These are phyloP conservation scores for Clarias pachynema DNA, from an alignment of 2,797 vertebrate genomes.

Conservation along the genomic window DNA sequence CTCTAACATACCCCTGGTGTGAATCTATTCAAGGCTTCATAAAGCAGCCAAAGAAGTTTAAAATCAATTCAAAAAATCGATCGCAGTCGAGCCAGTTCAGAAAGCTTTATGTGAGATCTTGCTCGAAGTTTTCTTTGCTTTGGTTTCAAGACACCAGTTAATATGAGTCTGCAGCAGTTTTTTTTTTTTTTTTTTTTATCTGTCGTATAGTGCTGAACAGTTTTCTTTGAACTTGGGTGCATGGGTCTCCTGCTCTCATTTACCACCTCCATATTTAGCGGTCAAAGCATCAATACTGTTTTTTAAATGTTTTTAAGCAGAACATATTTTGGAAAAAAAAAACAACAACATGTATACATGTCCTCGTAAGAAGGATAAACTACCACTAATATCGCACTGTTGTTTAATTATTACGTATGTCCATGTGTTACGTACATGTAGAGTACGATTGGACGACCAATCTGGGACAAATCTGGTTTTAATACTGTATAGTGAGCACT, in stretches of 20 bases:
- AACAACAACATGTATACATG: background rate
- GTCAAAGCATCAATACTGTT: background rate
- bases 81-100: background rate
- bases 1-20: background rate
- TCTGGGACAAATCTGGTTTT: background rate
- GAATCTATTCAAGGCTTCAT: background rate
- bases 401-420: background rate
- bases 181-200: background rate
- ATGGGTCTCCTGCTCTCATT: background rate
- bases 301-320: background rate
- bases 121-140: background rate
- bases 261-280: background rate
- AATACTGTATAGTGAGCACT: background rate
- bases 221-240: background rate
- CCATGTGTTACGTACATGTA: background rate
- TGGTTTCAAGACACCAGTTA: too few relatives aligned
- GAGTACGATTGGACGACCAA: background rate
- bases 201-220: background rate
- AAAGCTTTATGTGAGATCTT: background rate
- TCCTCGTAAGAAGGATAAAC: background rate
- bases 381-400: background rate
- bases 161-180: background rate
- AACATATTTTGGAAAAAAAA: background rate
- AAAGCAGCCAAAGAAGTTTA: background rate
- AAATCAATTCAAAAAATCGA: background rate